Evolutionary conservation across 1,140 invertebrate species (phyloP).

Genomic region (Leptinotarsa lineolata): DNA sequence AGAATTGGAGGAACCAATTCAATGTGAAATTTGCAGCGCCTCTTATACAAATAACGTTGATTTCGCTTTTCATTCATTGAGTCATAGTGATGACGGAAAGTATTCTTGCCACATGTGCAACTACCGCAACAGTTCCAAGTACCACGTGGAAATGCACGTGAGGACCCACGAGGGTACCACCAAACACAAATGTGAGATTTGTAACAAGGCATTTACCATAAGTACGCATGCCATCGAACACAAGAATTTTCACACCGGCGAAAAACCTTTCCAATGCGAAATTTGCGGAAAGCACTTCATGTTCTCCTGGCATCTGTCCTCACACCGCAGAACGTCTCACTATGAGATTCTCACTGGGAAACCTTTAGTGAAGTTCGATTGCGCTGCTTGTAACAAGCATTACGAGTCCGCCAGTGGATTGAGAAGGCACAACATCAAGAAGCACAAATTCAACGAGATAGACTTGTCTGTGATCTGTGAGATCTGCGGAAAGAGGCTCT

Average conservation of each 20-base stretch:
- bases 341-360: constrained; percentile 49
- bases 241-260: constrained; percentile 64
- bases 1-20: constrained; percentile 33
- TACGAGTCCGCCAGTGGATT: constrained; percentile 49
- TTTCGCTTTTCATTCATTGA: constrained; percentile 48
- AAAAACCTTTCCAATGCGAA: constrained; percentile 65
- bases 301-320: constrained; percentile 49
- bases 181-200: constrained; percentile 60
- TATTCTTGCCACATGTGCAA: constrained; percentile 56
- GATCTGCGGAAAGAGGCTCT: constrained; percentile 79
- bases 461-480: constrained; percentile 61
- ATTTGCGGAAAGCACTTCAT: constrained; percentile 64
- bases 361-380: constrained; percentile 48
- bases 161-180: constrained; percentile 55
- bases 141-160: constrained; percentile 55
- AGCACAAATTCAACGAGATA: constrained; percentile 41
- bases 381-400: constrained; percentile 48
- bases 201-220: constrained; percentile 59
- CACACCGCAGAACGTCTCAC: constrained; percentile 48
- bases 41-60: constrained; percentile 48
- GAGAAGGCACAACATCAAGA: constrained; percentile 45
- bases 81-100: constrained; percentile 52
- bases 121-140: constrained; percentile 56
- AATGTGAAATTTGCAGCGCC: constrained; percentile 49
- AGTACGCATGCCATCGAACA: constrained; percentile 58